phyloP scores from a whole-genome alignment of 2,113 vertebrate species.

The Plecturocebus donacophilus region DNA sequence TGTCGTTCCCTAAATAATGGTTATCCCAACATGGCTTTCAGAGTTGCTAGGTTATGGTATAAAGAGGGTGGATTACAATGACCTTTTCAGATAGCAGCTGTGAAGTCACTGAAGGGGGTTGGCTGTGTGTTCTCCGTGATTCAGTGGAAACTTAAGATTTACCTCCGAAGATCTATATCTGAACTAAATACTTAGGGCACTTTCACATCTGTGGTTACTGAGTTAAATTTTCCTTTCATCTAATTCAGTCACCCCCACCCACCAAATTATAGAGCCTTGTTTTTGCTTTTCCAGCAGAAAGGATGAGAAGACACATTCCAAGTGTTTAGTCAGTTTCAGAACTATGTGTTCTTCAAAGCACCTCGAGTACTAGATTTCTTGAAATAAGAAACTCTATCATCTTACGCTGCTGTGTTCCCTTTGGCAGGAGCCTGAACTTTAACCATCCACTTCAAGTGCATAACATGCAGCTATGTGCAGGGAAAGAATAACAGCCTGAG shows the following conservation, averaged over 20 bases:
- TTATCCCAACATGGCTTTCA: neutral
- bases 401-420: constrained; percentile 16
- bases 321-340: constrained; percentile 76
- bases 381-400: constrained; percentile 73
- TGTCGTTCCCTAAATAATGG: neutral
- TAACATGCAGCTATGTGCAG: neutral
- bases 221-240: constrained; percentile 60
- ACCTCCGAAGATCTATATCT: constrained; percentile 61
- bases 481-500: constrained; percentile 31
- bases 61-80: constrained; percentile 33
- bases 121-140: constrained; percentile 64
- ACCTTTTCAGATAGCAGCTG: constrained; percentile 51
- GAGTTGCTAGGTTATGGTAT: neutral
- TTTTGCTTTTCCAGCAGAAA: constrained; percentile 70
- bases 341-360: constrained; percentile 74
- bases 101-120: constrained; percentile 1
- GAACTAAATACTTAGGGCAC: neutral
- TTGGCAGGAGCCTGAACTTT: constrained; percentile 37
- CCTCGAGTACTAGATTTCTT: constrained; percentile 75
- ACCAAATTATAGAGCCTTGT: constrained; percentile 55
- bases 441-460: constrained; percentile 18
- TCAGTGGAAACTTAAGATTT: constrained; percentile 66
- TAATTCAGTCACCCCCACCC: neutral
- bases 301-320: constrained; percentile 64
- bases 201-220: constrained; percentile 54